A percentile compares a stretch with the other conserved stretches of the same genome.
Evolutionary conservation across 2,888 invertebrate genomes (phyloP).

Genomic region (Strigamia crassipes): DNA sequence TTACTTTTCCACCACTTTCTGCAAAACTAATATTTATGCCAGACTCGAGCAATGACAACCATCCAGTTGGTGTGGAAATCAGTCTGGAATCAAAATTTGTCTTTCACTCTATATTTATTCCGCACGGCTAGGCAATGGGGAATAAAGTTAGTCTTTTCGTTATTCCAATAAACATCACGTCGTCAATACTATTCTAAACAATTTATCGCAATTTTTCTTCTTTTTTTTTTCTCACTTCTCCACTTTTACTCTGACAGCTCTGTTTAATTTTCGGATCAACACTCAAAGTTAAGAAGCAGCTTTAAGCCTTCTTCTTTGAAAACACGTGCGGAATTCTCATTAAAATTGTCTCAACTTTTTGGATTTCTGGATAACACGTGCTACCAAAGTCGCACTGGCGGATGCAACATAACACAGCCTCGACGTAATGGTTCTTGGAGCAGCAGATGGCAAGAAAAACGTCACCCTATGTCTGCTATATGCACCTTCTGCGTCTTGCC

Average conservation of each 20-base stretch:
- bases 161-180: background rate
- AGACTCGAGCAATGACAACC: background rate
- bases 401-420: conserved; percentile 10
- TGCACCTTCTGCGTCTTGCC: background rate
- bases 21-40: background rate
- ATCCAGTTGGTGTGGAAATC: background rate
- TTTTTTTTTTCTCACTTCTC: background rate
- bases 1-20: background rate
- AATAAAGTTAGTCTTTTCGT: background rate
- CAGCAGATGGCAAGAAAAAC: conserved; percentile 3
- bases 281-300: background rate
- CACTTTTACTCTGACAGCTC: background rate
- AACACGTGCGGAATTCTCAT: conserved; percentile 10
- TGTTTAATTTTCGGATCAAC: background rate
- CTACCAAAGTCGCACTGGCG: background rate
- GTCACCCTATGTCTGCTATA: background rate
- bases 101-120: too few species aligned
- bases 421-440: background rate
- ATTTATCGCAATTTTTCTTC: background rate
- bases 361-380: background rate
- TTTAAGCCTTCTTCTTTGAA: background rate
- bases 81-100: too few species aligned
- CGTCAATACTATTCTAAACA: background rate
- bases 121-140: background rate
- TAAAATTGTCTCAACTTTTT: conserved; percentile 2